Base-by-base conservation (phyloP, 2,888 invertebrate genomes). In the Hydriomena furcata region DNA sequence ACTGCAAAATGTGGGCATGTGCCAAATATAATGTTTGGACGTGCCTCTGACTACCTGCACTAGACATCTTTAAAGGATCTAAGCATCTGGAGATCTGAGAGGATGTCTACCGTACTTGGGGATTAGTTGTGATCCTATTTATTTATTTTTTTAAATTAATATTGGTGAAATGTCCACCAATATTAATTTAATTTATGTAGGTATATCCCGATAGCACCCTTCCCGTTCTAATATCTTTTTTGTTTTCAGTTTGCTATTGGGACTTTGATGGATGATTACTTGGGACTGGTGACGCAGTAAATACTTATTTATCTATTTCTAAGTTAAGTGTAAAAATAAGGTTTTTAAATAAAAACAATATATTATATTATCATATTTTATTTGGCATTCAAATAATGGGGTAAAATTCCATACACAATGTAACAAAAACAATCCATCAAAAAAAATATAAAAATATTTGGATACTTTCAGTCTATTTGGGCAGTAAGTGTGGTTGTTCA, bases 241-340 rank as follows among this genome's bases (percentile, higher is more conserved):
- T 21, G 25, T 63, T 94, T 94, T 73, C 91, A 98, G 97, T 99
- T 99, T 92, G 99, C 99, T 1, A 99, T 99, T 83, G 99, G 99
- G 58, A 99, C 99, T 0, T 91, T 99, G 42, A 99, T 99, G 99
- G 99, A 99, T 73, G 99, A 99, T 89, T 99, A 97, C 81, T 90
- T 99, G 73, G 99, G 99, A 69, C 87, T 94, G 73, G 94, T 93
- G 54, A 89, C 90, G 56, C 90, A 90, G 61, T 90, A 70, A 79
- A 59, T 50, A 21, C 21, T 30, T 38, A 37, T 52, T 35, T 30
- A 46, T 50, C 30, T 61, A 58, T 24, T 17, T 17, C 17, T n/a
- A n/a, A 59, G 45, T 44, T 60, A 59, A 52, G 38, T 56, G n/a
- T 55, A 47, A 38, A 56, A 54, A 56, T 46, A 38, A 56, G 52